Conservation (phyloP, 2,888 invertebrate species). For the Digitonthophagus gazella region DNA sequence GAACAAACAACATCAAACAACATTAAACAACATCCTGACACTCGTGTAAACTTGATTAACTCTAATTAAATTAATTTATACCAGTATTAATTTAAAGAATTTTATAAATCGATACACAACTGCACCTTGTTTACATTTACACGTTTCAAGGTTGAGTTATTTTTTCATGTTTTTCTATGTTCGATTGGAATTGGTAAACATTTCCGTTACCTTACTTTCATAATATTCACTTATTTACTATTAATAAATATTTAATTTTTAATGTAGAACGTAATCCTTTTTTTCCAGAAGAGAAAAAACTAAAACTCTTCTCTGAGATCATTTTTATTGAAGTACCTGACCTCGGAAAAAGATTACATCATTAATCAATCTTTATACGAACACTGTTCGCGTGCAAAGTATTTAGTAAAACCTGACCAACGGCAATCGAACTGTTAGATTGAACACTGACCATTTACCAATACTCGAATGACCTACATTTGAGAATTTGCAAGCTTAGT, state of each 20-base stretch:
- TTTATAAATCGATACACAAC: background rate
- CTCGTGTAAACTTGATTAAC: background rate
- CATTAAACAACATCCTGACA: too few species aligned
- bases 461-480: background rate
- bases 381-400: too few species aligned
- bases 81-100: background rate
- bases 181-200: background rate
- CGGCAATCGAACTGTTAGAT: background rate
- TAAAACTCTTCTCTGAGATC: too few species aligned
- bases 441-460: background rate
- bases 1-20: background rate
- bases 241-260: background rate
- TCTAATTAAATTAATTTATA: background rate
- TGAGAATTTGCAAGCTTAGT: background rate
- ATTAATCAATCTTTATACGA: too few species aligned
- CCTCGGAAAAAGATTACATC: too few species aligned
- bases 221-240: background rate
- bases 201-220: background rate
- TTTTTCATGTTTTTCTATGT: background rate
- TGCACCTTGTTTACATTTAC: background rate
- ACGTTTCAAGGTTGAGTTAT: background rate
- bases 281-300: too few species aligned
- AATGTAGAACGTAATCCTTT: background rate
- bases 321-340: too few species aligned
- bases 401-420: background rate